A percentile compares a stretch with the other conserved stretches of the same genome.
phyloP scores from a whole-genome alignment of 2,113 vertebrate genomes.

The Scomber scombrus region DNA sequence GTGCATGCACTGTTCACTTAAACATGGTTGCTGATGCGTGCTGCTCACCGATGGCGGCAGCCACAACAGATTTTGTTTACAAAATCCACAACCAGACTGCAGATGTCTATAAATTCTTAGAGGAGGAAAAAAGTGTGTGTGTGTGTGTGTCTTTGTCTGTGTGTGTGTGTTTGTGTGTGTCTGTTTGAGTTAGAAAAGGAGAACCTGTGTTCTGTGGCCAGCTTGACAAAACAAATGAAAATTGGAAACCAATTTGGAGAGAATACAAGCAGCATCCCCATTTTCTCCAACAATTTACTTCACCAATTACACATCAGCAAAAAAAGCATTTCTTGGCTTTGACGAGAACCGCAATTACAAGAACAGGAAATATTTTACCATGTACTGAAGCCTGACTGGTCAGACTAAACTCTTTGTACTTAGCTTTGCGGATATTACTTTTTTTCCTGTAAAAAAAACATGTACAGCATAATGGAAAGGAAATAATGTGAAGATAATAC shows the following conservation, averaged over 20 bases:
- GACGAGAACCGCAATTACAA: constrained; percentile 45
- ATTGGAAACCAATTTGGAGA: constrained; percentile 67
- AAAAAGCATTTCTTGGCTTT: constrained; percentile 34
- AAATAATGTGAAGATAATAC: constrained; percentile 18
- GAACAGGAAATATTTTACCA: constrained; percentile 36
- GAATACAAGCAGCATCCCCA: constrained; percentile 54
- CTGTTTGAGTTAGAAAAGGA: constrained; percentile 18
- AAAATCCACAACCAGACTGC: constrained; percentile 56
- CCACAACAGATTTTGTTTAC: constrained; percentile 66
- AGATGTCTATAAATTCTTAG: constrained; percentile 56
- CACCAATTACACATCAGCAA: constrained; percentile 62
- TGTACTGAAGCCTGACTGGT: constrained; percentile 28
- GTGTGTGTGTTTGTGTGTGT: constrained; percentile 9
- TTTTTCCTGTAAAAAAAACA: background rate
- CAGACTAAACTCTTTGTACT: constrained; percentile 33
- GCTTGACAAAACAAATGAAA: constrained; percentile 70
- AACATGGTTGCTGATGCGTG: constrained; percentile 55
- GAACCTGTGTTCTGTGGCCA: constrained; percentile 57
- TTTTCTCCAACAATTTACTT: constrained; percentile 62
- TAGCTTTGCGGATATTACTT: constrained; percentile 5
- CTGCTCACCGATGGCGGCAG: constrained; percentile 48
- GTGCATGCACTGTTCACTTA: constrained; percentile 34
- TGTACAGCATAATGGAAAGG: background rate
- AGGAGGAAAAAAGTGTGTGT: constrained; percentile 18
- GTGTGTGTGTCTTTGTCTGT: background rate